Evolutionary conservation across 2,113 vertebrate genomes (phyloP).

Genomic region (Furnarius figulus): DNA sequence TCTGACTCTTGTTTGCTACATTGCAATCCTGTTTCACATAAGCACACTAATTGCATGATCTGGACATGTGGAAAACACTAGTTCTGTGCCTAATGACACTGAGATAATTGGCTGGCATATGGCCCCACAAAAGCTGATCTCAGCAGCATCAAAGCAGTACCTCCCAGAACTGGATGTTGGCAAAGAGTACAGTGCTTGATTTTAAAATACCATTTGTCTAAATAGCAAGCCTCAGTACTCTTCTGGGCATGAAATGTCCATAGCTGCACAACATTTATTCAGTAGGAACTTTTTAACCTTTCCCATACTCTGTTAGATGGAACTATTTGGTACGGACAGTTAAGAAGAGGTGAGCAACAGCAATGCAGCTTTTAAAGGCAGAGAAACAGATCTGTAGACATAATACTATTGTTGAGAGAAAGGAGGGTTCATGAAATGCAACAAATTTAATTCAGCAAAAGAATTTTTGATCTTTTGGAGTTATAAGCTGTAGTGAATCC

Average conservation of each 20-base stretch:
- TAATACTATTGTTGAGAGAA: neutral
- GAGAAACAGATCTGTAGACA: neutral
- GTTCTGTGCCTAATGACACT: conserved; percentile 11
- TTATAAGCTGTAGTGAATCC: neutral
- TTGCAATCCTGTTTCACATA: neutral
- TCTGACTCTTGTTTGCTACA: neutral
- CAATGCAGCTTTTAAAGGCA: neutral
- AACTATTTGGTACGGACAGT: neutral
- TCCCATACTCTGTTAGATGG: neutral
- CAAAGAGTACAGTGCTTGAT: neutral
- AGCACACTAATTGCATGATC: conserved; percentile 14
- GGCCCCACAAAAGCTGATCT: conserved; percentile 1
- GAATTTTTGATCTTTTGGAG: neutral
- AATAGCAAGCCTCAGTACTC: neutral
- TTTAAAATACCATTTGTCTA: conserved; percentile 12
- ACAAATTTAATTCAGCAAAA: neutral
- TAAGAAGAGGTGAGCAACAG: neutral
- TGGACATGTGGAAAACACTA: conserved; percentile 9
- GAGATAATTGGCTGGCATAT: conserved; percentile 37
- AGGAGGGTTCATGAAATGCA: neutral
- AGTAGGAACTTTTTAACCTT: neutral
- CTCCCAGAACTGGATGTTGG: neutral
- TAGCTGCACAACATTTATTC: neutral
- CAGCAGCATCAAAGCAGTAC: neutral
- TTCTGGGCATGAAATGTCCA: neutral